Percentiles rank a stretch among this genome's conserved stretches.
These are phyloP conservation scores for Phalera bucephala DNA, from an alignment of 2,888 invertebrate genomes.

Conservation along the genomic window DNA sequence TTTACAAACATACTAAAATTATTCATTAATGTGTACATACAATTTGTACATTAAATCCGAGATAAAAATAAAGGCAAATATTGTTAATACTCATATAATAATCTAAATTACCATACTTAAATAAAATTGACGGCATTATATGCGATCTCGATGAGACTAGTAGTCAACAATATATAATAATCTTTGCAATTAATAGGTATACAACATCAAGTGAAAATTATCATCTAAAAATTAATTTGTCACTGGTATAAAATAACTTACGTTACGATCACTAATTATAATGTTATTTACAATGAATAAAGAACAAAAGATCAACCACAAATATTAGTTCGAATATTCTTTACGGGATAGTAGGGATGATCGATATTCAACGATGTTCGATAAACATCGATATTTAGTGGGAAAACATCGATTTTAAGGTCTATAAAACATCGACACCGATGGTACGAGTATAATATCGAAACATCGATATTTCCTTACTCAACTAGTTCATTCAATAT, in stretches of 20 bases:
- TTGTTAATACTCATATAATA: conserved; percentile 65
- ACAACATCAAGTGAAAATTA: conserved; percentile 35
- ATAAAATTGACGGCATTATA: conserved; percentile 65
- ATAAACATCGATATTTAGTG: no score
- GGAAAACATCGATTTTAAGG: no score
- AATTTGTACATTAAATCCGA: conserved; percentile 66
- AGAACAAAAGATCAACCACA: conserved; percentile 26
- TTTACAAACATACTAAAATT: conserved; percentile 72
- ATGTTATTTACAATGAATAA: conserved; percentile 71
- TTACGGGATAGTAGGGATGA: no score
- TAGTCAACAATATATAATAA: conserved; percentile 60
- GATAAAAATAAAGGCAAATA: conserved; percentile 46
- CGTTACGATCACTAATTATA: conserved; percentile 41
- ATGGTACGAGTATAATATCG: no score
- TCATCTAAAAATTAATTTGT: conserved; percentile 29
- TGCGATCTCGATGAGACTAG: conserved; percentile 74
- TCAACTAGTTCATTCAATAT: no score
- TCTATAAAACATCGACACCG: no score
- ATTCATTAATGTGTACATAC: conserved; percentile 64
- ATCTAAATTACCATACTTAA: conserved; percentile 36
- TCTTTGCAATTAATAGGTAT: conserved; percentile 53
- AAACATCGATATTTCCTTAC: no score
- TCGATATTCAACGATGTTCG: no score
- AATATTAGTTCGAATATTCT: no score
- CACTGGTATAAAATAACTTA: conserved; percentile 51